Percentiles rank a stretch among this genome's conserved stretches.
Evolutionary conservation across 2,113 vertebrate species (phyloP).

Genomic region (Garra rufa): DNA sequence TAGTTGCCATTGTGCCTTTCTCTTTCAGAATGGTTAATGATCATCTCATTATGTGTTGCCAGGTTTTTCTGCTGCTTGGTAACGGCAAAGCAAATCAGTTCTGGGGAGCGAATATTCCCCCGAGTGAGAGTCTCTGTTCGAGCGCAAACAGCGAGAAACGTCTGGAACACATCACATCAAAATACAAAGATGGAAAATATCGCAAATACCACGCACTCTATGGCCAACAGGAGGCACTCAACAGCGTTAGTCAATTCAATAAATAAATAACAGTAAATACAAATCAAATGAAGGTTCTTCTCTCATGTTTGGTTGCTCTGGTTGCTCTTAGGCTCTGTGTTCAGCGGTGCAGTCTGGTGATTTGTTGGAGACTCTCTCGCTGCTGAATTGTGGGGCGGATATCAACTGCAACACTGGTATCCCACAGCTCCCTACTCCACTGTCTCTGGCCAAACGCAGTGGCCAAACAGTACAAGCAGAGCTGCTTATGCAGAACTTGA

Average conservation of each 20-base stretch:
- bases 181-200: constrained; percentile 84
- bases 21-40: not conserved
- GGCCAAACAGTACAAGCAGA: constrained; percentile 80
- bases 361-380: constrained; percentile 80
- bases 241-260: constrained; percentile 72
- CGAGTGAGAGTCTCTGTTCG: constrained; percentile 75
- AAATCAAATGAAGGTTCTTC: not conserved
- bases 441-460: constrained; percentile 74
- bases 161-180: constrained; percentile 74
- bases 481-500: constrained; percentile 79
- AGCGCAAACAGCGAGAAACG: constrained; percentile 69
- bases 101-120: constrained; percentile 83
- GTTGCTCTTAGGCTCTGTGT: constrained; percentile 77
- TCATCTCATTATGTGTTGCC: accelerated
- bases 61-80: constrained; percentile 80
- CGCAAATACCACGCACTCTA: constrained; percentile 80
- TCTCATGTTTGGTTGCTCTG: not conserved
- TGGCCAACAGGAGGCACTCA: constrained; percentile 80
- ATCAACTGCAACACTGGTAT: constrained; percentile 75
- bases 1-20: not conserved
- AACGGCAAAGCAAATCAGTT: constrained; percentile 78
- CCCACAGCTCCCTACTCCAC: constrained; percentile 69
- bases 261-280: not conserved
- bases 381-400: constrained; percentile 82
- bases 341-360: constrained; percentile 77